Conservation (phyloP, 35 echinoderm and acorn worm genomes). For the Acanthaster planci region DNA sequence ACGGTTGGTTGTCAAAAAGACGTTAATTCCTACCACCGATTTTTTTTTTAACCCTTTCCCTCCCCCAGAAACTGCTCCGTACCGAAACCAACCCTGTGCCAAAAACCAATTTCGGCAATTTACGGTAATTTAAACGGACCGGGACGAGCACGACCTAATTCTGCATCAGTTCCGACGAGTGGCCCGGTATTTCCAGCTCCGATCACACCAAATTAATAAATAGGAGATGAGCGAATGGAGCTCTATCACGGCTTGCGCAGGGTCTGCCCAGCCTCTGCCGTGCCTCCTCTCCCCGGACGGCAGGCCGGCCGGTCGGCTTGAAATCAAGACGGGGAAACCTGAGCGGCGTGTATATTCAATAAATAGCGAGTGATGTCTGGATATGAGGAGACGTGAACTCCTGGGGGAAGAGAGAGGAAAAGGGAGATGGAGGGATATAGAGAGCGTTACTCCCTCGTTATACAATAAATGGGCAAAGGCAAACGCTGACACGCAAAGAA, state of each 20-base stretch:
- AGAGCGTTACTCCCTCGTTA: too few species aligned
- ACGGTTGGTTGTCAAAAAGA: too few species aligned
- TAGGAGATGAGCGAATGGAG: not conserved
- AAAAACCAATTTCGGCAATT: slow-evolving; percentile 26
- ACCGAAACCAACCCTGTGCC: not conserved
- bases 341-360: slow-evolving; percentile 25
- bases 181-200: slow-evolving; percentile 13
- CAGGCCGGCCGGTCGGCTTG: not conserved
- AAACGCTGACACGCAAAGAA: too few species aligned
- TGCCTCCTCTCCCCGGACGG: not conserved
- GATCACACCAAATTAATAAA: slow-evolving; percentile 19
- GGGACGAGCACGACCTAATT: not conserved
- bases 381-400: slow-evolving; percentile 4
- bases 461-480: slow-evolving; percentile 1
- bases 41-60: too few species aligned
- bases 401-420: not conserved
- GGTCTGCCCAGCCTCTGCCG: too few species aligned
- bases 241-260: too few species aligned
- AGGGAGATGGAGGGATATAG: not conserved
- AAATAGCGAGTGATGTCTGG: slow-evolving; percentile 22
- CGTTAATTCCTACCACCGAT: too few species aligned
- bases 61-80: too few species aligned
- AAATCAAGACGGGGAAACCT: slow-evolving; percentile 6
- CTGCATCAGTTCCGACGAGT: not conserved
- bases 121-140: slow-evolving; percentile 26